Evolutionary conservation across 2,113 vertebrate species (phyloP).

Genomic region (Corvus cornix): DNA sequence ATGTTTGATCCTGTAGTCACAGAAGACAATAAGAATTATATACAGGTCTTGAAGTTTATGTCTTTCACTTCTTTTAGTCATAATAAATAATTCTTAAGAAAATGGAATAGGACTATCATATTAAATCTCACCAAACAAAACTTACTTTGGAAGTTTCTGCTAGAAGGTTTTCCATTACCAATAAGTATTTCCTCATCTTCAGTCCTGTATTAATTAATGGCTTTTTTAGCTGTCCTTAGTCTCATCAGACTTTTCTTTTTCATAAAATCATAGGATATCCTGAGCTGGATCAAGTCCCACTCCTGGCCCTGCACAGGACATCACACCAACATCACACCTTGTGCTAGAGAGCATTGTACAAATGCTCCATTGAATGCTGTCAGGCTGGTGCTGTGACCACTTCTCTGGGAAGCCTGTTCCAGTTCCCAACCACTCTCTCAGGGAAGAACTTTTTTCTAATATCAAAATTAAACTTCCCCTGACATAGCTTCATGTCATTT

Average conservation of each 20-base stretch:
- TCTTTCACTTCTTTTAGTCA: neutral
- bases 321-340: no score
- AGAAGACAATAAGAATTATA: neutral
- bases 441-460: neutral
- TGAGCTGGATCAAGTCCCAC: neutral
- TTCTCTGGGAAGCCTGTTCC: neutral
- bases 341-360: neutral
- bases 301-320: neutral
- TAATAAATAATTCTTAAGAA: neutral
- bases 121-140: neutral
- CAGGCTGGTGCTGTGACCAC: neutral
- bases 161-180: neutral
- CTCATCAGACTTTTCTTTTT: neutral
- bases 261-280: neutral
- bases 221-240: neutral
- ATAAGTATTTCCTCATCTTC: neutral
- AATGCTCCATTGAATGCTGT: neutral
- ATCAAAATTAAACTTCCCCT: neutral
- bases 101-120: neutral
- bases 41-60: neutral
- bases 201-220: neutral
- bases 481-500: neutral
- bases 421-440: neutral
- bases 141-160: neutral
- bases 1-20: fast-evolving